Percentiles rank a stretch among this genome's conserved stretches.
Evolutionary conservation across 2,888 invertebrate genomes (phyloP).

Genomic region (Malthinus flaveolus): DNA sequence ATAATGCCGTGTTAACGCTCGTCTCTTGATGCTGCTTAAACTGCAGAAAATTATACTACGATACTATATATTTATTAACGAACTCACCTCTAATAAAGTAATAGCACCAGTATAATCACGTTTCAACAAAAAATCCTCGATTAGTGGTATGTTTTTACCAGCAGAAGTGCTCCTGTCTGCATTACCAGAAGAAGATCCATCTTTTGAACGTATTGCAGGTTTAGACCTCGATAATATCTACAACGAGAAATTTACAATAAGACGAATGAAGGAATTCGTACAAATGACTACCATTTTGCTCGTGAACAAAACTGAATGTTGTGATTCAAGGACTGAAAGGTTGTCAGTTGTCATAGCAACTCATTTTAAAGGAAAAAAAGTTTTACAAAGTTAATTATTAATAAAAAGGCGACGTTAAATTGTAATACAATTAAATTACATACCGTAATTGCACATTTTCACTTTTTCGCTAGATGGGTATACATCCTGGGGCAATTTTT

Average conservation of each 20-base stretch:
- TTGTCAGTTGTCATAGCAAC: neutral
- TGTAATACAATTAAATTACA: too few species aligned
- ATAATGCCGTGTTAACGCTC: constrained; percentile 66
- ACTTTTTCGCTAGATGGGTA: too few species aligned
- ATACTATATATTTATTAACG: neutral
- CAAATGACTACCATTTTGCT: constrained; percentile 12
- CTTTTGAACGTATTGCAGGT: constrained; percentile 65
- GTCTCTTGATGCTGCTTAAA: constrained; percentile 60
- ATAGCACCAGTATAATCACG: constrained; percentile 95
- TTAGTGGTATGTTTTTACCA: constrained; percentile 67
- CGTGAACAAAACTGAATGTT: neutral
- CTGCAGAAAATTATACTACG: constrained; percentile 43
- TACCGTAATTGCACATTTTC: too few species aligned
- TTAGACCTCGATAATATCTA: constrained; percentile 84
- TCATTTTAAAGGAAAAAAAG: neutral
- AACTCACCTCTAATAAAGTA: constrained; percentile 82
- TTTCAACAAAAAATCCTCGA: constrained; percentile 87
- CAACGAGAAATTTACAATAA: constrained; percentile 30
- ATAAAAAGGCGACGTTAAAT: too few species aligned
- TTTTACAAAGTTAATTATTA: too few species aligned
- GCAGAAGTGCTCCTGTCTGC: constrained; percentile 32
- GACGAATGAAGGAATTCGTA: neutral
- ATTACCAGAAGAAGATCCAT: constrained; percentile 46
- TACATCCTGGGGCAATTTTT: too few species aligned
- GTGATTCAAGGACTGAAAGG: too few species aligned